phyloP scores from a whole-genome alignment of 2,797 vertebrate species.

The Ara ararauna region DNA sequence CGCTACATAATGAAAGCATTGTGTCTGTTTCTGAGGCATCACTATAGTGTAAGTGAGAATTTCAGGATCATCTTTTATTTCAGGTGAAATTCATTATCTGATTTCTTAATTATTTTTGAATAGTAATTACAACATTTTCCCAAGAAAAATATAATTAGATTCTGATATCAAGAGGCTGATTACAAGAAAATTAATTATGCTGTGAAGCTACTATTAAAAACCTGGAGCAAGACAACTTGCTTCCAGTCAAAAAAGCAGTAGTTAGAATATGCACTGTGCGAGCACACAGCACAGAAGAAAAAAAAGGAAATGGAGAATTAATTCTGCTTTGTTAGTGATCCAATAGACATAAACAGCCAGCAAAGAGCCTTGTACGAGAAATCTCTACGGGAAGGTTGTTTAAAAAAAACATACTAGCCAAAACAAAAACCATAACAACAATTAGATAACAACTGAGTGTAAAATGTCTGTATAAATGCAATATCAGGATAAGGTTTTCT shows the following conservation, averaged over 20 bases:
- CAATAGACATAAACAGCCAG: neutral
- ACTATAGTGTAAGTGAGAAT: neutral
- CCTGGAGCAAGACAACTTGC: neutral
- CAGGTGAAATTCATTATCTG: neutral
- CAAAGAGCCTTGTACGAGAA: neutral
- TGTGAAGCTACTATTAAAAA: neutral
- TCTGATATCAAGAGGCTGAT: neutral
- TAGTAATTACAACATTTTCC: neutral
- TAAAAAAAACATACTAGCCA: neutral
- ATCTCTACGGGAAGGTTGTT: neutral
- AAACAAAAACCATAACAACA: neutral
- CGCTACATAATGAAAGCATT: neutral
- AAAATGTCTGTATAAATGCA: neutral
- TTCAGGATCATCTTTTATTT: neutral
- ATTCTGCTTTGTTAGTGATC: neutral
- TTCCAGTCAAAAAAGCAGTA: neutral
- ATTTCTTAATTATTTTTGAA: constrained; percentile 16
- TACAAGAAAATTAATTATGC: neutral
- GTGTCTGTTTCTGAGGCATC: neutral
- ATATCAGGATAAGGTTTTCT: neutral
- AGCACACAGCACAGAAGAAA: neutral
- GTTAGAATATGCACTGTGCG: neutral
- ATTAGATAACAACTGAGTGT: neutral
- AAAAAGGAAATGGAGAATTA: neutral
- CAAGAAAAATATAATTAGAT: constrained; percentile 4